Conservation (phyloP, 2,113 vertebrate species). For the Notarius lentiginosus region DNA sequence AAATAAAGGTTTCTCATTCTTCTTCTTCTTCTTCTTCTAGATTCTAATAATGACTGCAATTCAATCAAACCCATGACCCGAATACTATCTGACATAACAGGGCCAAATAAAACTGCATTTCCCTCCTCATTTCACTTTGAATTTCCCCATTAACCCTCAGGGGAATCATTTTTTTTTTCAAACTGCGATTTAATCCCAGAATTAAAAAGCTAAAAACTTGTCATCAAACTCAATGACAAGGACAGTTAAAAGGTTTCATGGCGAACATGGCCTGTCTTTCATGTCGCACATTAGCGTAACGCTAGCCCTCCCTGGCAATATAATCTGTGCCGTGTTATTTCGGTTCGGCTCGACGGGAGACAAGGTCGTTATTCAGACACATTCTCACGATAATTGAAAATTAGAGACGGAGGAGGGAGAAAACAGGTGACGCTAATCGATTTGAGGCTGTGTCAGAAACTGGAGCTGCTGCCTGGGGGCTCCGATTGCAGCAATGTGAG, state of each 20-base stretch:
- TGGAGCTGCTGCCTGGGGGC: conserved; percentile 56
- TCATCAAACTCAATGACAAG: background rate
- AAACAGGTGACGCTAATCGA: conserved; percentile 74
- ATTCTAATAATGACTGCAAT: conserved; percentile 16
- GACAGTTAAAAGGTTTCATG: background rate
- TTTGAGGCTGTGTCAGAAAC: conserved; percentile 71
- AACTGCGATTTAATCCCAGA: conserved; percentile 44
- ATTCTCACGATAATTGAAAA: conserved; percentile 63
- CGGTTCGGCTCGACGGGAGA: background rate
- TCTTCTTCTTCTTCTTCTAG: background rate
- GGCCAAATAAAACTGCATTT: conserved; percentile 29
- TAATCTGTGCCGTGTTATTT: background rate
- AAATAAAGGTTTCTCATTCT: too few relatives aligned
- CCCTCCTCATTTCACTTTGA: conserved; percentile 22
- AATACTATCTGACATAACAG: conserved; percentile 29
- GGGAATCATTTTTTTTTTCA: conserved; percentile 28
- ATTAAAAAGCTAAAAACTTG: background rate
- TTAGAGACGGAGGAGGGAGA: conserved; percentile 60
- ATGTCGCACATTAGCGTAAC: background rate
- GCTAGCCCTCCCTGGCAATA: background rate
- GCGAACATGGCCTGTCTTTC: background rate
- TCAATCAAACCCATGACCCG: conserved; percentile 48
- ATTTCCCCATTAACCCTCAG: conserved; percentile 39
- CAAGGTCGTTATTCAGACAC: conserved; percentile 61
- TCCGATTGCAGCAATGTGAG: conserved; percentile 54